Percentiles rank a stretch among this genome's conserved stretches.
Conservation (phyloP, 2,888 invertebrate genomes). For the Drosophila mettleri region DNA sequence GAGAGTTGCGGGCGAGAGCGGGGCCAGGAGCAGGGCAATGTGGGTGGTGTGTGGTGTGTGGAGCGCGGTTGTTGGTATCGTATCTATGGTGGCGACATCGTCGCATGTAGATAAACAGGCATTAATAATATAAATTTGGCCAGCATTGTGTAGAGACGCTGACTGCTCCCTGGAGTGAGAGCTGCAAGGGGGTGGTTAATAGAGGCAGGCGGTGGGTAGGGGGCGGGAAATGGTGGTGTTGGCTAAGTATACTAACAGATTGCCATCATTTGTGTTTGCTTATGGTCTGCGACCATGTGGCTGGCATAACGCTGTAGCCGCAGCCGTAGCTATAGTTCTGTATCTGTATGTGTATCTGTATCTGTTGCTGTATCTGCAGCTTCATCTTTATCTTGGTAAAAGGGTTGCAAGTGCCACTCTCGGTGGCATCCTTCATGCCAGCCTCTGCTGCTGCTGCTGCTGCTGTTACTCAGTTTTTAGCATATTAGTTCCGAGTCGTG, state of each 20-base stretch:
- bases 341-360: constrained; percentile 14
- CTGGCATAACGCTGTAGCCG: constrained; percentile 12
- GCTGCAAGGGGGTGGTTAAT: not conserved
- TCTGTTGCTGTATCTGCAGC: constrained; percentile 13
- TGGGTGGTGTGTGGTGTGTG: not conserved
- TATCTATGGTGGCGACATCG: constrained; percentile 47
- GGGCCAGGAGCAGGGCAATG: not conserved
- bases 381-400: constrained; percentile 5
- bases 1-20: not conserved
- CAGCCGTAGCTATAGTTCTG: constrained; percentile 5
- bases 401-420: constrained; percentile 21
- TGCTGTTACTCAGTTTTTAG: constrained; percentile 31
- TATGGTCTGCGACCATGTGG: constrained; percentile 37
- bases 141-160: constrained; percentile 39
- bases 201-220: not conserved
- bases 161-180: constrained; percentile 6
- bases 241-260: constrained; percentile 54
- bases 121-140: constrained; percentile 72
- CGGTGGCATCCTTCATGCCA: constrained; percentile 29
- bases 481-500: constrained; percentile 33
- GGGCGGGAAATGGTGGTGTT: not conserved
- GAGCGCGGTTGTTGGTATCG: constrained; percentile 11
- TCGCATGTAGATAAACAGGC: constrained; percentile 74
- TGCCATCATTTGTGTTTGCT: constrained; percentile 73
- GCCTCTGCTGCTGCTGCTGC: constrained; percentile 21